Percentiles rank a stretch among this genome's conserved stretches.
phyloP scores from a whole-genome alignment of 1,140 invertebrate genomes.

The Drosophila lini region DNA sequence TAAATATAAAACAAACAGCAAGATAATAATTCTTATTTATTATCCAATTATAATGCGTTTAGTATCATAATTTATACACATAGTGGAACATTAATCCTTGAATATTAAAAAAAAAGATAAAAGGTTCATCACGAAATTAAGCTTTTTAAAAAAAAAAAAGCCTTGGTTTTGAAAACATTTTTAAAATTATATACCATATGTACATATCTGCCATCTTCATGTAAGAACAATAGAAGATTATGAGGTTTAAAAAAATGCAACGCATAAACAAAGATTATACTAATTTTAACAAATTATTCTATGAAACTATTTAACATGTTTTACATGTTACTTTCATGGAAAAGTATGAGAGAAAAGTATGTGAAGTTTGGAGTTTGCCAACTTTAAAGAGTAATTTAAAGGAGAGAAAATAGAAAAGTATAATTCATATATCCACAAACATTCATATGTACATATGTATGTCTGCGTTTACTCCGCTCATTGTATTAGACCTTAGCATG shows the following conservation, averaged over 20 bases:
- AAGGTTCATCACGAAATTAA: too few species aligned
- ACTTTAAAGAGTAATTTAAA: background rate
- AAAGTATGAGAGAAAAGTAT: too few species aligned
- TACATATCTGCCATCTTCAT: too few species aligned
- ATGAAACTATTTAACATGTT: background rate
- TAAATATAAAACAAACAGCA: background rate
- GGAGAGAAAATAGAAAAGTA: background rate
- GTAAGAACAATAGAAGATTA: too few species aligned
- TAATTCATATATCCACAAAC: constrained; percentile 1
- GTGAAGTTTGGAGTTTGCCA: background rate
- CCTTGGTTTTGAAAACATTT: background rate
- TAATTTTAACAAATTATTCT: background rate
- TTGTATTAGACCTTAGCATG: constrained; percentile 17
- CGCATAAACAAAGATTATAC: background rate
- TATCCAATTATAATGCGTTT: background rate
- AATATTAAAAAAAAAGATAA: too few species aligned
- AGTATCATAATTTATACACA: background rate
- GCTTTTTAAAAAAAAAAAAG: too few species aligned
- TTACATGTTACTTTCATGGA: too few species aligned
- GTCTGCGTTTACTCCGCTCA: background rate
- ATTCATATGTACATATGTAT: background rate
- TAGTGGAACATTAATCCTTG: too few species aligned
- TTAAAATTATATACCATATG: too few species aligned
- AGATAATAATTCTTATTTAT: too few species aligned
- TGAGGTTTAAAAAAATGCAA: background rate